Evolutionary conservation across 2,113 vertebrate genomes (phyloP).

Genomic region (Puma concolor): DNA sequence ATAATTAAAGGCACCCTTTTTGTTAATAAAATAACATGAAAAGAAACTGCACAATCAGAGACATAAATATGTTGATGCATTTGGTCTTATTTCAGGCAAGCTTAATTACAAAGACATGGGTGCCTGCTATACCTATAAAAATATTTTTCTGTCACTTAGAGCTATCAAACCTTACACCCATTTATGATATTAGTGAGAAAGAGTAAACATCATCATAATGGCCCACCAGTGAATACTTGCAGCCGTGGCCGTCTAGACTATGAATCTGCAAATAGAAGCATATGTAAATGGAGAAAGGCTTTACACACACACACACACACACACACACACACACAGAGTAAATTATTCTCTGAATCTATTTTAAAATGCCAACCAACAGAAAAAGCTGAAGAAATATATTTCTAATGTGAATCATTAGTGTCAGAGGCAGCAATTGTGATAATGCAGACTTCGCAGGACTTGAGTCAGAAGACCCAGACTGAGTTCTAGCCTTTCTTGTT

Average conservation of each 20-base stretch:
- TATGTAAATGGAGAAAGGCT: conserved; percentile 73
- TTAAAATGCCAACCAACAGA: conserved; percentile 21
- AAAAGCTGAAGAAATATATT: conserved; percentile 32
- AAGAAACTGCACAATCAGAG: conserved; percentile 75
- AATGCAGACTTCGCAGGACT: neutral
- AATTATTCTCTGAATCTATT: neutral
- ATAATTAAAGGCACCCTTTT: conserved; percentile 87
- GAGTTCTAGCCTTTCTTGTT: neutral
- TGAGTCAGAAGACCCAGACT: neutral
- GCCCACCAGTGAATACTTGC: conserved; percentile 79
- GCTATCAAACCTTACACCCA: conserved; percentile 68
- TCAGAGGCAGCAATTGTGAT: conserved; percentile 24
- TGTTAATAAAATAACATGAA: conserved; percentile 87
- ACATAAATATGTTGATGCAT: conserved; percentile 81
- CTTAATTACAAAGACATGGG: conserved; percentile 84
- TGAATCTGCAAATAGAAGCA: conserved; percentile 72
- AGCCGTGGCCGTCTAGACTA: conserved; percentile 67
- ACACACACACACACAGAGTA: neutral
- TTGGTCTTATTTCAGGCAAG: conserved; percentile 84
- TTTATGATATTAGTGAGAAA: conserved; percentile 83
- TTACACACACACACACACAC: neutral
- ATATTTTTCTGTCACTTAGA: conserved; percentile 83
- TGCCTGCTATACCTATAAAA: conserved; percentile 73
- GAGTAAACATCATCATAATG: conserved; percentile 76
- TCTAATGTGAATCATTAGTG: neutral